Base-by-base conservation (phyloP, 2,113 vertebrate species). In the Macroglossus sobrinus region DNA sequence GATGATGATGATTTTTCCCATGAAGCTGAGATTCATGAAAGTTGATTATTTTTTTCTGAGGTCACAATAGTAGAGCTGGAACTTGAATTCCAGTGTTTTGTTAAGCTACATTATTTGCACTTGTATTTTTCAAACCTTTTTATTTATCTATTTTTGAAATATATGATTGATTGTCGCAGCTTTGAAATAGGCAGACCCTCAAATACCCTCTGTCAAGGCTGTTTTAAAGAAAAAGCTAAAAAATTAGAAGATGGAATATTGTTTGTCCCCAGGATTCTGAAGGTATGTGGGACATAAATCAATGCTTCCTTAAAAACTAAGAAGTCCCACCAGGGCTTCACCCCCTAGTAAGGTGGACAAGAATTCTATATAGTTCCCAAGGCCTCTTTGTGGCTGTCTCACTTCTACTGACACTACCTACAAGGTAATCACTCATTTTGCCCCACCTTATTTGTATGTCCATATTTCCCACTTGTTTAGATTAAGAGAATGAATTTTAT, bases 401-500 rank as follows among this genome's bases (percentile, higher is more conserved):
- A 59, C 26, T 55, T 69, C 68, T 19, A 0, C 43, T 45, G 50
- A 35, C 35, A 16, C 45, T 75, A 35, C 53, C 28, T 43, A 21
- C 33, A 40, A 59, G 5, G 12, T 38, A 66, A 43, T 72, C 22
- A 43, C 55, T 85, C 57, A n/a, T 21, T 81, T 71, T 64, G 80
- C 28, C 18, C 24, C 30, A 43, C 53, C 19, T 93, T 57, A 74
- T 28, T 74, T 84, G 18, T 33, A 11, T 47, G 11, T 63, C 68
- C 53, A 24, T 9, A 0, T 22, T 89, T 80, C 68, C 59, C 12
- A 66, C 53, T 86, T 89, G 64, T 3, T 71, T 93, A 7, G 24
- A 93, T 79, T 78, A 89, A 61, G 47, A 92, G 11, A 79, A 84
- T 22, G n/a, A 74, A 47, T 87, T 91, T 93, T n/a, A 66, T 35